phyloP scores from a whole-genome alignment of 53 echinoderm and acorn worm species.

The Stichopus horrens region DNA sequence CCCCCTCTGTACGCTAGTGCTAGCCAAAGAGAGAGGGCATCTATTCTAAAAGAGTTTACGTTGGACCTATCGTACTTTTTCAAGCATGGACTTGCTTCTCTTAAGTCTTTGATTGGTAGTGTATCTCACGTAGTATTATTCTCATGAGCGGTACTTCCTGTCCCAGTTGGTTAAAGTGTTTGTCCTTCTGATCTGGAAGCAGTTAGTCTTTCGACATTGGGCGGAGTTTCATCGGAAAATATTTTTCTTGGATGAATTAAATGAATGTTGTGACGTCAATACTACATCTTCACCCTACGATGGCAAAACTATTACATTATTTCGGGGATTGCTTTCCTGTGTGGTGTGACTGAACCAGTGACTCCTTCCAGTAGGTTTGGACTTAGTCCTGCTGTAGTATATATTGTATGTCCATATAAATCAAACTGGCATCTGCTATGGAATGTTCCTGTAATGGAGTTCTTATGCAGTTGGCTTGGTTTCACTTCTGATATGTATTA shows the following conservation, averaged over 20 bases:
- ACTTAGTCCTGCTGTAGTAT: neutral
- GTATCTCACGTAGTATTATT: neutral
- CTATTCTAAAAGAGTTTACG: too few species aligned
- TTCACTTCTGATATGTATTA: neutral
- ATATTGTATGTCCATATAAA: neutral
- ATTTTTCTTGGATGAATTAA: neutral
- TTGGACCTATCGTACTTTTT: neutral
- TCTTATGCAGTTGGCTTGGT: constrained; percentile 10
- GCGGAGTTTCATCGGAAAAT: constrained; percentile 14
- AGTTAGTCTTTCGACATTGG: constrained; percentile 8
- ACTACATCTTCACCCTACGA: neutral
- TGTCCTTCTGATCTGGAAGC: neutral
- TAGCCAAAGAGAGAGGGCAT: too few species aligned
- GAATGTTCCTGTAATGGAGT: neutral
- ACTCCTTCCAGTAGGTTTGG: neutral
- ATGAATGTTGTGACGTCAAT: constrained; percentile 10
- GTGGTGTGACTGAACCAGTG: neutral
- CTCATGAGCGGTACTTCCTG: constrained; percentile 12
- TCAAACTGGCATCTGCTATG: neutral
- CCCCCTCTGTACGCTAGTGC: too few species aligned
- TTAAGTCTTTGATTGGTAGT: neutral
- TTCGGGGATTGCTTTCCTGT: neutral
- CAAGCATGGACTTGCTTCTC: neutral
- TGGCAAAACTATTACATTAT: neutral
- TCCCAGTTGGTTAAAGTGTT: neutral